These are phyloP conservation scores for Bettongia penicillata DNA, from an alignment of 2,113 vertebrate genomes.

Conservation along the genomic window DNA sequence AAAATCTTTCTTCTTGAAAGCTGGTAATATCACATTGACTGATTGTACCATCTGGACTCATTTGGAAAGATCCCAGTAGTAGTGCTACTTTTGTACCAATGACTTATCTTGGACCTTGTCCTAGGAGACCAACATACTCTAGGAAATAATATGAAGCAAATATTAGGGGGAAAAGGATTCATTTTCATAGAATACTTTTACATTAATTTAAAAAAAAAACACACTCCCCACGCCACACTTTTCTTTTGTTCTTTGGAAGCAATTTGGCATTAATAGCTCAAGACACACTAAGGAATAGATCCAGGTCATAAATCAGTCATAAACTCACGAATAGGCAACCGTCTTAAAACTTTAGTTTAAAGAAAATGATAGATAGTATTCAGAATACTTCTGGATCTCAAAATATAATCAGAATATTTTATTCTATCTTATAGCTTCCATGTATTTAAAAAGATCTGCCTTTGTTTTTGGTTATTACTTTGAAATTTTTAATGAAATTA, in stretches of 20 bases:
- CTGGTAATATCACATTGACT: constrained; percentile 45
- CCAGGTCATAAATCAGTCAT: background rate
- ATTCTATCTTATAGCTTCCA: background rate
- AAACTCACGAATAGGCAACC: background rate
- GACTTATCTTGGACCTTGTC: background rate
- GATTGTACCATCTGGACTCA: constrained; percentile 41
- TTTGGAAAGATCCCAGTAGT: constrained; percentile 41
- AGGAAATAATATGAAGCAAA: constrained; percentile 46
- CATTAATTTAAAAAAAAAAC: constrained; percentile 24
- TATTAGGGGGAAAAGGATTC: constrained; percentile 20
- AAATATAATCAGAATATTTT: background rate
- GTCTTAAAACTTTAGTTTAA: constrained; percentile 21
- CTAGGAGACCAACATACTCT: constrained; percentile 50
- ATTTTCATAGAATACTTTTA: constrained; percentile 33
- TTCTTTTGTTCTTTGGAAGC: constrained; percentile 28
- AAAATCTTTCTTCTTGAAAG: constrained; percentile 45
- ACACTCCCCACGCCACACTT: background rate
- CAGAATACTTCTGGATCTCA: background rate
- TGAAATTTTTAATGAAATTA: background rate
- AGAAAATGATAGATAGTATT: constrained; percentile 2
- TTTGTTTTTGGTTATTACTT: background rate
- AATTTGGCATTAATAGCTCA: background rate
- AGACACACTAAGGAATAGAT: background rate
- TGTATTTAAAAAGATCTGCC: background rate
- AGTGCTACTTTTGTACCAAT: background rate